Evolutionary conservation across 1,140 invertebrate genomes (phyloP).

Genomic region (Harpegnathos saltator): DNA sequence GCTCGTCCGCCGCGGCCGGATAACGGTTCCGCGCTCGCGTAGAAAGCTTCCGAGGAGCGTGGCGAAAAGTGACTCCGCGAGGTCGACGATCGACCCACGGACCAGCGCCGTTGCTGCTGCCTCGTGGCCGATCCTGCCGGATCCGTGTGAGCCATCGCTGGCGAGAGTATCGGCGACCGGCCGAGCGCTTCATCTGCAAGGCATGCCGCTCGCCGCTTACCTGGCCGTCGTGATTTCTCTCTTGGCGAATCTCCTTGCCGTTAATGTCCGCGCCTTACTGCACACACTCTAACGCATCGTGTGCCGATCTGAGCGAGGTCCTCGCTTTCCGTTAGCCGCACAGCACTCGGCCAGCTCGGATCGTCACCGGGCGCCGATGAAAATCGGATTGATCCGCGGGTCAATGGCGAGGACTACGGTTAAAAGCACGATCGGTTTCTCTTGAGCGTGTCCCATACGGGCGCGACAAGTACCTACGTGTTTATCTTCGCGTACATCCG

Average conservation of each 20-base stretch:
- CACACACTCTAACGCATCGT: not conserved
- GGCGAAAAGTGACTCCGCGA: constrained; percentile 71
- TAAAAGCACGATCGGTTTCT: not conserved
- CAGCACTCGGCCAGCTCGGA: too few relatives aligned
- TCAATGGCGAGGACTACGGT: too few relatives aligned
- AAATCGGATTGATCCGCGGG: too few relatives aligned
- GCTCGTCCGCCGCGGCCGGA: constrained; percentile 72
- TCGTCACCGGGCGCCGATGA: too few relatives aligned
- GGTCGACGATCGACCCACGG: constrained; percentile 68
- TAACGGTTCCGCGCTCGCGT: constrained; percentile 79
- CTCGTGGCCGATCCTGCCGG: constrained; percentile 31
- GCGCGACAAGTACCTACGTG: not conserved
- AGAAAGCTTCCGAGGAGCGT: constrained; percentile 76
- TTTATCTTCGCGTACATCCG: not conserved
- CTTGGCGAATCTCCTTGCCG: not conserved
- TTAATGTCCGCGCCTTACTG: not conserved
- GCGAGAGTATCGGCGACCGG: constrained; percentile 22
- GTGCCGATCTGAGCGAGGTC: not conserved
- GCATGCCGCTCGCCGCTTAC: not conserved
- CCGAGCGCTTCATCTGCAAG: constrained; percentile 20
- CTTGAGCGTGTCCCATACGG: too few relatives aligned
- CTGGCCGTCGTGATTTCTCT: not conserved
- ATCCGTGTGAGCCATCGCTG: constrained; percentile 44
- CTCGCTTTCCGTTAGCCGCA: not conserved
- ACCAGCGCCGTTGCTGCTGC: constrained; percentile 47